These are phyloP conservation scores for Pentalonia nigronervosa DNA, from an alignment of 1,140 invertebrate genomes.

Conservation along the genomic window DNA sequence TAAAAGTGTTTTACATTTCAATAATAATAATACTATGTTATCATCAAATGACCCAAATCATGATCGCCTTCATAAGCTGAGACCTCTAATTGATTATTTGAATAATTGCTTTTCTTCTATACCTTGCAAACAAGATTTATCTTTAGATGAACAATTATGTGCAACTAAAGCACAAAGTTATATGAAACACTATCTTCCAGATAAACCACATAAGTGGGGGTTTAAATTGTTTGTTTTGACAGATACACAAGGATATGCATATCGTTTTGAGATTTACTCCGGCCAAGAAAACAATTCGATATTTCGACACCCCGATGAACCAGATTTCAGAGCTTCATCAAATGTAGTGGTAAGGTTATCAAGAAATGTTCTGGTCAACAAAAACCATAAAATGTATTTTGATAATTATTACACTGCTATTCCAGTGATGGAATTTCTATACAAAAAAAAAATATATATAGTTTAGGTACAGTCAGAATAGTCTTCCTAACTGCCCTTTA, in stretches of 20 bases:
- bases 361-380: not conserved
- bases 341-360: constrained; percentile 1
- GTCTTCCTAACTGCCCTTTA: not conserved
- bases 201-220: constrained; percentile 19
- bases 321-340: not conserved
- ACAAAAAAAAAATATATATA: not conserved
- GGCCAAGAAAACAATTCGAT: not conserved
- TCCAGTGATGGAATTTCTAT: not conserved
- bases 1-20: not conserved
- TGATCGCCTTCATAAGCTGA: not conserved
- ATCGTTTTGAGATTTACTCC: not conserved
- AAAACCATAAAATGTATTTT: not conserved
- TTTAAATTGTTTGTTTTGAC: constrained; percentile 10
- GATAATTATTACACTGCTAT: constrained; percentile 15
- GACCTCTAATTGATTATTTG: not conserved
- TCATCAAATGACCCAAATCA: not conserved
- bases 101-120: not conserved
- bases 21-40: not conserved
- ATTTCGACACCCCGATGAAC: not conserved
- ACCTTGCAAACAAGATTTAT: not conserved
- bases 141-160: not conserved
- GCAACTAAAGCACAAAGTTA: not conserved
- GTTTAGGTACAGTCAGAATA: not conserved
- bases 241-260: not conserved
- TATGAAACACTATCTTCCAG: not conserved